Base-by-base conservation (phyloP, 1,140 invertebrate species). In the Phortica variegata region DNA sequence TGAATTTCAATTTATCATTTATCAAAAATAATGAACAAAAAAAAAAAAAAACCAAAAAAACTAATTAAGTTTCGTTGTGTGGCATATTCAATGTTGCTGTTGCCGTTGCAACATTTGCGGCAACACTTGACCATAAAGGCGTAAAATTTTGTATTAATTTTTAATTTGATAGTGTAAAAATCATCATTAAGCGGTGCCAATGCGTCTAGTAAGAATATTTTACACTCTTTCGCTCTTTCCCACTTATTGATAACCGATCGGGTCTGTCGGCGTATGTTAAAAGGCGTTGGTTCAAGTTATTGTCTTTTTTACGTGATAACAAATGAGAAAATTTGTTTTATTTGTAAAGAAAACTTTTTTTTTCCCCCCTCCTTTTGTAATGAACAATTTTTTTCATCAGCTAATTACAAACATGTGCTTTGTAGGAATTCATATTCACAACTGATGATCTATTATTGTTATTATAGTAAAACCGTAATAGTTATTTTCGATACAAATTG, bases 91-190 rank as follows among this genome's bases (percentile, higher is more conserved):
- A n/a, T 34, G 4, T 34, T 6, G 59, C 56, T 63, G 68, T 65
- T 66, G 63, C 63, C 61, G n/a, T n/a, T n/a, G n/a, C 63, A 21
- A 41, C 17, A 20, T 8, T 8, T 12, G 12, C 7, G 12, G 12
- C 29, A 31, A 31, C 7, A 31, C 29, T 8, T 12, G 12, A 31
- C 29, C 33, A 36, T 13, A 36, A 36, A 36, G 54, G 65, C 63
- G 65, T 68, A 54, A 68, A 68, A 68, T 68, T 68, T 66, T 69
- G 46, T 61, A 68, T 68, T 47, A 68, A 68, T 69, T 63, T 63
- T 63, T 63, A 69, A 68, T 68, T 68, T 69, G 65, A 60, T 47
- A 68, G 63, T 68, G 65, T 63, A 50, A 60, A 68, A 56, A 39
- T 47, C 43, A 68, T 63, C 47, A 59, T 63, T 63, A 68, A 63